A percentile compares a stretch with the other conserved stretches of the same genome.
Conservation (phyloP, 2,797 vertebrate genomes). For the Coregonus suidteri region DNA sequence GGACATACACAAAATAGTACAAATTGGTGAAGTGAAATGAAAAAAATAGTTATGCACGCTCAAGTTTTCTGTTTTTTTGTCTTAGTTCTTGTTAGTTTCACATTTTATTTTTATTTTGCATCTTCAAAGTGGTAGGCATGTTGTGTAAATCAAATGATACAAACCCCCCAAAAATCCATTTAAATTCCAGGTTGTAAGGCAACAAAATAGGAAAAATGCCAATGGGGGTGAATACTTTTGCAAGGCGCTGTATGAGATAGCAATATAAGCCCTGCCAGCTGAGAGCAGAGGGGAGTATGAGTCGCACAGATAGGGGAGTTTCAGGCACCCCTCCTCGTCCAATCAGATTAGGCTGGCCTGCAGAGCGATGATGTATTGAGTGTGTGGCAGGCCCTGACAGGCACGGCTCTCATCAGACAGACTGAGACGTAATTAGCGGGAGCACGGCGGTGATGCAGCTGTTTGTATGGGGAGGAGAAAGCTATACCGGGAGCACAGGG, state of each 20-base stretch:
- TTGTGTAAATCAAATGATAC: too few species aligned
- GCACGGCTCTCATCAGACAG: conserved; percentile 72
- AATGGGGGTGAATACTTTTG: too few species aligned
- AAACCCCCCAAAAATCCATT: too few species aligned
- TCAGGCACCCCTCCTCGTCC: conserved; percentile 37
- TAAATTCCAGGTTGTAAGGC: too few species aligned
- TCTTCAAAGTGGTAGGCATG: too few species aligned
- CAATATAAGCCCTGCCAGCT: conserved; percentile 42
- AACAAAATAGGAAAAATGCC: too few species aligned
- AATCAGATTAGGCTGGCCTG: conserved; percentile 64
- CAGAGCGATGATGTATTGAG: conserved; percentile 74
- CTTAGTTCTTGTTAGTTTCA: too few species aligned
- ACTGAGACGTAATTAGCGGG: conserved; percentile 72
- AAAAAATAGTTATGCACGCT: too few species aligned
- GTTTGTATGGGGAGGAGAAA: conserved; percentile 69
- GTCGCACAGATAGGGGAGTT: conserved; percentile 55
- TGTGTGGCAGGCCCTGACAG: conserved; percentile 66
- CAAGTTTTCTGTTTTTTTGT: too few species aligned
- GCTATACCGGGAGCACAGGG: conserved; percentile 62
- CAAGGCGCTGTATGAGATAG: conserved; percentile 28
- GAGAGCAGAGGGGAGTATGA: conserved; percentile 57
- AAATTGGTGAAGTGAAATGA: too few species aligned
- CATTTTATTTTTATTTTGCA: too few species aligned
- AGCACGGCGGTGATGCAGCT: conserved; percentile 65
- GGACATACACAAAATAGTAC: too few species aligned